Conservation (phyloP, 2,113 vertebrate genomes). For the Tiliqua scincoides region DNA sequence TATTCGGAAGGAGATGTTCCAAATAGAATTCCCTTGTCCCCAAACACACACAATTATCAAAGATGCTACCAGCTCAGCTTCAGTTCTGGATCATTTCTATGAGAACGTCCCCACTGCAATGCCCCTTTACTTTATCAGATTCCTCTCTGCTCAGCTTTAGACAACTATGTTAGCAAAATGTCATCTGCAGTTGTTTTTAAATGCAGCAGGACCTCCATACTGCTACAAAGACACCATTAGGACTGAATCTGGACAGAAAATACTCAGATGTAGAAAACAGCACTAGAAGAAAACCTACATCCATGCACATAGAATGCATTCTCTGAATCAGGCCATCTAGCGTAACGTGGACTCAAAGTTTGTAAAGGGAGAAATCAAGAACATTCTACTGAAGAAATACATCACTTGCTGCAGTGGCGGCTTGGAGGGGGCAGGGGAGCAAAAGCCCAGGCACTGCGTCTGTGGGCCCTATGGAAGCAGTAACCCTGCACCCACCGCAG, state of each 20-base stretch:
- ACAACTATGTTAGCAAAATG: slow-evolving; percentile 31
- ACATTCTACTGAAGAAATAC: background rate
- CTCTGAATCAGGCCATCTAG: background rate
- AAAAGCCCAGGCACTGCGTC: too few relatives aligned
- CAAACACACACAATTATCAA: background rate
- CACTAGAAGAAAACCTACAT: background rate
- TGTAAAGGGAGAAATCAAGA: background rate
- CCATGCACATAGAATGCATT: background rate
- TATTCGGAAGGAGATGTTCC: background rate
- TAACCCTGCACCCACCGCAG: too few relatives aligned
- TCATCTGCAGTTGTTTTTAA: background rate
- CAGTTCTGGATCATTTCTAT: fast-evolving
- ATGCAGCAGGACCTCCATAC: background rate
- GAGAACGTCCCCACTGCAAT: background rate
- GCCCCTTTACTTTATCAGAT: background rate
- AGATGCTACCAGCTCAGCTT: fast-evolving
- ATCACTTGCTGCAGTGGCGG: background rate
- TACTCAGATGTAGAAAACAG: background rate
- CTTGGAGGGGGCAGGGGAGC: too few relatives aligned
- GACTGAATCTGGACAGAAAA: too few relatives aligned
- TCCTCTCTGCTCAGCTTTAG: background rate
- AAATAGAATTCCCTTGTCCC: background rate
- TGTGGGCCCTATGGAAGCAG: too few relatives aligned
- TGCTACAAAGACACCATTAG: too few relatives aligned
- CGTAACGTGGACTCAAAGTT: too few relatives aligned